Evolutionary conservation across 64 coral and sea anemone species (phyloP), one percentile per base, ranked within the genome.

Genomic region (Platygyra sinensis): DNA sequence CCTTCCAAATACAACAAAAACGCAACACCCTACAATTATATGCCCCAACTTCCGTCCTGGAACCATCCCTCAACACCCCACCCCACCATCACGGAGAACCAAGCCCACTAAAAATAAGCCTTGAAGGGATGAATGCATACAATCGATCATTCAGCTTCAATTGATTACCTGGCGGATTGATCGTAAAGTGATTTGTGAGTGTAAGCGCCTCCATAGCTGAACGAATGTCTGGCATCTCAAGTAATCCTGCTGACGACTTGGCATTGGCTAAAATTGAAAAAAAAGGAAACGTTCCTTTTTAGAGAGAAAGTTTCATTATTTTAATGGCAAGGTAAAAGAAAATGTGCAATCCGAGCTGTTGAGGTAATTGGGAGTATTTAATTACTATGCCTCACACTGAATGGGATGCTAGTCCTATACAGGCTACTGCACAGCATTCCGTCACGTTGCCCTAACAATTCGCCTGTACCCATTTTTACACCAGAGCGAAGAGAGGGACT

Each of bases 191-290:
- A 55, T 99, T 99, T 2, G 94, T 95, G 19, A 99, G 94, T 17
- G 95, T 95, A 72, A 99, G 80, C 12, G 97, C 97, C 72, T 99
- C 97, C 87, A 95, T 95, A 1, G 97, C 97, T 33, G 97, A 99
- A 0, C 94, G 94, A 33, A 99, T 95, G 51, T 95, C 94, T 0
- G 97, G 86, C 97, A 99, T 99, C 76, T 99, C 97, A 55, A 99
- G 69, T 52, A 99, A 86, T 19, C 97, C 97, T 54, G 94, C 94
- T 59, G 97, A 99, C 2, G 97, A 99, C 74, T 99, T 99, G 2
- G 97, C 93, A 31, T 95, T 99, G 52, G 94, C 97, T 99, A 39
- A 83, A 83, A 67, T 82, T 22, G 59, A 69, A 78, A 11, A 93
- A 18, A 54, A 14, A 86, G 29, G 36, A 38, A 38, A 38, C 4